Evolutionary conservation across 2,797 vertebrate genomes (phyloP), one percentile per base, ranked within the genome.

Genomic region (Catharus ustulatus): DNA sequence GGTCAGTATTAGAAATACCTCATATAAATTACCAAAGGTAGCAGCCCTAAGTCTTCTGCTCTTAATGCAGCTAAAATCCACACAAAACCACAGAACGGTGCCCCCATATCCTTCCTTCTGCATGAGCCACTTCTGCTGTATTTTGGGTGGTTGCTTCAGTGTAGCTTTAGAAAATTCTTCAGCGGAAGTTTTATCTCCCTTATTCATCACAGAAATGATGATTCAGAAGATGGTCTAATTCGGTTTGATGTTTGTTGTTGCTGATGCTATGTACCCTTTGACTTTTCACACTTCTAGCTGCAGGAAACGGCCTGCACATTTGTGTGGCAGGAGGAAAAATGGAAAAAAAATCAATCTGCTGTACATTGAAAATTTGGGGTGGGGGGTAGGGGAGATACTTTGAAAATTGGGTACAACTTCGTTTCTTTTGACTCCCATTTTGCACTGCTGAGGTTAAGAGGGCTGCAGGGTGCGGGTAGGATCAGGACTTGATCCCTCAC

Each of bases 171-270:
- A 62, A 85, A 59, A 73, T 54, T 80, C 15, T 94, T 89, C 68
- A 45, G 67, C 75, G 45, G 46, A 40, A 64, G 13, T 74, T 91
- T 89, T 73, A 26, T 73, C 21, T 89, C 57, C 27, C 10, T 40
- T 79, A 49, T 32, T 93, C 69, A 45, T 90, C 29, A n/a, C 38
- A 73, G 71, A 84, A 84, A 79, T 26, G n/a, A 59, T 1, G 11
- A 66, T 75, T 61, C 54, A 87, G 66, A 78, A 71, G 43, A 38
- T 1, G 2, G 9, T 63, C 63, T 74, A 1, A 1, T 77, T 72
- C 0, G 0, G 34, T 69, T 67, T 4, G 0, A 20, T 73, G 34
- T 30, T 89, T 3, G 1, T 57, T 6, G 4, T 58, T 63, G 62
- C 55, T 38, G 52, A 27, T 61, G 57, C 66, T 61, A 9, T 10